Evolutionary conservation across 2,797 vertebrate genomes (phyloP).

Genomic region (Ceryle rudis): DNA sequence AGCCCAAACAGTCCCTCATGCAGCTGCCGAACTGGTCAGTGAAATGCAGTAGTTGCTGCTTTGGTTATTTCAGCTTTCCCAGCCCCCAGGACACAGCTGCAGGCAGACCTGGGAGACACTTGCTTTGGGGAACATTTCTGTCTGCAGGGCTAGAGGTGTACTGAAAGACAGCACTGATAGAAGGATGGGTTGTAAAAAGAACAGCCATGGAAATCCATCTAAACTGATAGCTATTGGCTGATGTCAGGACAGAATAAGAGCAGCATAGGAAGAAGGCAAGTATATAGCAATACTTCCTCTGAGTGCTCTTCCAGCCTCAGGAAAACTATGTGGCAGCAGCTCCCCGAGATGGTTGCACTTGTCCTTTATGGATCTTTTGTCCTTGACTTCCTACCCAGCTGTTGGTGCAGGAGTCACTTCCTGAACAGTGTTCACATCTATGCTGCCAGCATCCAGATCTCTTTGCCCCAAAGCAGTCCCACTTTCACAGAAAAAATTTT

Average conservation of each 20-base stretch:
- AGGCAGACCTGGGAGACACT: background rate
- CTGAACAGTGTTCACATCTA: accelerated
- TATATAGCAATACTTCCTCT: accelerated
- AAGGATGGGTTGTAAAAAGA: background rate
- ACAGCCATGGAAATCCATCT: background rate
- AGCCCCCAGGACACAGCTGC: background rate
- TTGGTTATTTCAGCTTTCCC: background rate
- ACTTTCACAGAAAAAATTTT: background rate
- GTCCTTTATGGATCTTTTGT: background rate
- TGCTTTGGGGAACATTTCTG: background rate
- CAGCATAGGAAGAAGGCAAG: background rate
- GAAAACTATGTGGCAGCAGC: background rate
- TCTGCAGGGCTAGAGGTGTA: background rate
- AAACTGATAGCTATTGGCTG: no score
- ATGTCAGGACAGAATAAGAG: background rate
- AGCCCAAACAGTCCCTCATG: background rate
- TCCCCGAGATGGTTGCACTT: background rate
- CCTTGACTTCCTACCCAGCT: background rate
- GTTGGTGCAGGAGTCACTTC: background rate
- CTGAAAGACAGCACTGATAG: background rate
- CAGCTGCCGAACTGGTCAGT: background rate
- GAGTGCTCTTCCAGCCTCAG: background rate
- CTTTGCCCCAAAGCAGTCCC: background rate
- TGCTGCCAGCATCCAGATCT: background rate
- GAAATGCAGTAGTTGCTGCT: background rate